Conservation (phyloP, 2,113 vertebrate genomes). For the Puffinus mauretanicus region DNA sequence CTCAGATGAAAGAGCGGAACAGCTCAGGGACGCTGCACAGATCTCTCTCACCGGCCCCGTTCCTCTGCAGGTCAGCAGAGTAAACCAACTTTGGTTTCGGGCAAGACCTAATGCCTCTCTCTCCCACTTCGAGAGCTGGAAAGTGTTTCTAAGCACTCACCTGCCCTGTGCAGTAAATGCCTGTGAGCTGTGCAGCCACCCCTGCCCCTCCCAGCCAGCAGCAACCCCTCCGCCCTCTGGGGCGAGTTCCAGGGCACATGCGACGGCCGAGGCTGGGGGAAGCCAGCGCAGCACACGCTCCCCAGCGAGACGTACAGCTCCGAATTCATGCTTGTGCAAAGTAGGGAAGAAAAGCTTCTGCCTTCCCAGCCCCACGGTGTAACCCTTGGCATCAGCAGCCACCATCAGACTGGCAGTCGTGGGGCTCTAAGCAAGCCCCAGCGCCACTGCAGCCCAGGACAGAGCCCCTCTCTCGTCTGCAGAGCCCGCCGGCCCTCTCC, state of each 20-base stretch:
- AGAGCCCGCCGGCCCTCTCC: fast-evolving
- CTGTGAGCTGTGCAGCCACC: not conserved
- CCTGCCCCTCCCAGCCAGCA: not conserved
- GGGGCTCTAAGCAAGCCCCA: not conserved
- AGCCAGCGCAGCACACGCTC: not conserved
- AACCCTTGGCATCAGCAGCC: not conserved
- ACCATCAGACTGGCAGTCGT: fast-evolving
- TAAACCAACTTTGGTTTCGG: not conserved
- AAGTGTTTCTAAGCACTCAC: not conserved
- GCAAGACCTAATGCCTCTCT: not conserved
- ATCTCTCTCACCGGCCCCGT: not conserved
- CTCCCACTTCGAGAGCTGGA: not conserved
- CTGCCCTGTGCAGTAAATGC: not conserved
- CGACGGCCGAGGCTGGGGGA: not conserved
- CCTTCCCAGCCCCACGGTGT: not conserved
- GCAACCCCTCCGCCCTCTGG: not conserved
- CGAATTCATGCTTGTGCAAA: fast-evolving
- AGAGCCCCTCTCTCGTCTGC: fast-evolving
- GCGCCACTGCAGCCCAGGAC: not conserved
- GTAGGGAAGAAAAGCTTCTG: not conserved
- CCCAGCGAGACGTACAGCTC: not conserved
- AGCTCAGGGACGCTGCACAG: not conserved
- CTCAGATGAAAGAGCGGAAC: not conserved
- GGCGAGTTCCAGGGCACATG: not conserved
- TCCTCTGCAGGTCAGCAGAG: not conserved